Base-by-base conservation (phyloP, 2,113 vertebrate species). In the Nibea coibor region DNA sequence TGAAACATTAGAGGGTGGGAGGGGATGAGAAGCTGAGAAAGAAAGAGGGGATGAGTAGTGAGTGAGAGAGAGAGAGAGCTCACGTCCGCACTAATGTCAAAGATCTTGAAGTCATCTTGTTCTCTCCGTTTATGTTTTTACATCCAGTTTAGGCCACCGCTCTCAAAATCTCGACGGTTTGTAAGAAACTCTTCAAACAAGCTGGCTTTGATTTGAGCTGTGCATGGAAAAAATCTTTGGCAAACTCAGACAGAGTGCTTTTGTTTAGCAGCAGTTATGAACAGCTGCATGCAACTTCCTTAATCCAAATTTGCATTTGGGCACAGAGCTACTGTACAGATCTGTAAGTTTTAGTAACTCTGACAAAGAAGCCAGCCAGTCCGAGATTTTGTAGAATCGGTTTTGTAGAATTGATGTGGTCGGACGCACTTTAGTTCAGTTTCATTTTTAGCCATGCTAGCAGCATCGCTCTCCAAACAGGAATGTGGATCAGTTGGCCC, bases 61-160 rank as follows among this genome's bases (percentile, higher is more conserved):
- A 50, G 17, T 39, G 45, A 51, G 59, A 48, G 17, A 35, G 31
- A 31, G 31, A 31, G 31, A 31, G 24, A 26, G 24, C 59, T 61
- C 17, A 10, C 4, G 62, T 77, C 76, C 50, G 57, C 53, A 3
- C 58, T 61, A 74, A 82, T 74, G 63, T n/a, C 22, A 53, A 51
- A 11, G 71, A 31, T 62, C 48, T 17, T 72, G 31, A 63, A 73
- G 59, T 14, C 48, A 58, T 43, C 61, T 31, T 76, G 54, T 58
- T 72, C 31, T 19, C 22, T 56, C 17, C 8, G 64, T 57, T 78
- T 73, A 57, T 39, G 48, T 70, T 63, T 31, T 78, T 59, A 26
- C 45, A 19, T 66, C 57, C 68, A 59, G 67, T 84, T 72, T 75
- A 64, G 65, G 17, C 47, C 82, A 45, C 26, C 16, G 19, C 35